Conservation (phyloP, 2,797 vertebrate species). For the Sparidentex hasta region DNA sequence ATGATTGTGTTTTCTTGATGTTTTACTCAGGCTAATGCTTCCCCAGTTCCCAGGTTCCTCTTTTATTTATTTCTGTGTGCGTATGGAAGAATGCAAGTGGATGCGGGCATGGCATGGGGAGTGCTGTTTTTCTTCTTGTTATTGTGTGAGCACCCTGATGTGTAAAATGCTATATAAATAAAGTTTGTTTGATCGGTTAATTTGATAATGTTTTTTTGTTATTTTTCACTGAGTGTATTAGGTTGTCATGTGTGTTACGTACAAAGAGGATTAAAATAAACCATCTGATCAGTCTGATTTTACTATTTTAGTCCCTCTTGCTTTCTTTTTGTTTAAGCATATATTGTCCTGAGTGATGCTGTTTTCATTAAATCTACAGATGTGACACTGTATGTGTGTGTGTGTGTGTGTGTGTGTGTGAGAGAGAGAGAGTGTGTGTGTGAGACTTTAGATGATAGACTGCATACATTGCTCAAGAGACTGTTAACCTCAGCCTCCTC, state of each 20-base stretch:
- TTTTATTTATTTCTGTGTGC: too few species aligned
- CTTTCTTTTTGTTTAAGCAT: conserved; percentile 29
- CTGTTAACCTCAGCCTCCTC: conserved; percentile 41
- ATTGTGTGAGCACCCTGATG: too few species aligned
- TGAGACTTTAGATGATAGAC: conserved; percentile 27
- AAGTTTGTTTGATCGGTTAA: too few species aligned
- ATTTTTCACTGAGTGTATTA: background rate
- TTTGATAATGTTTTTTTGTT: background rate
- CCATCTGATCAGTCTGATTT: background rate
- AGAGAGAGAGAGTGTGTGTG: conserved; percentile 15
- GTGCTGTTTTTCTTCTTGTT: too few species aligned
- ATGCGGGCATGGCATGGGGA: too few species aligned
- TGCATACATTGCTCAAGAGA: conserved; percentile 35
- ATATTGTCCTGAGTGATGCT: conserved; percentile 69
- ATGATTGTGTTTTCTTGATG: too few species aligned
- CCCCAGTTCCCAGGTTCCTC: too few species aligned
- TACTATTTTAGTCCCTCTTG: background rate
- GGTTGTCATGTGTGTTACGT: background rate
- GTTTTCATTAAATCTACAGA: conserved; percentile 71
- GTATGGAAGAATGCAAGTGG: too few species aligned
- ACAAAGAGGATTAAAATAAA: background rate
- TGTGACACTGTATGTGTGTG: conserved; percentile 20
- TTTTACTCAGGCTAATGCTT: too few species aligned
- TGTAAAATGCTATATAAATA: too few species aligned
- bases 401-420: conserved; percentile 13